Conservation (phyloP, 2,113 vertebrate species). For the Cottus gobio region DNA sequence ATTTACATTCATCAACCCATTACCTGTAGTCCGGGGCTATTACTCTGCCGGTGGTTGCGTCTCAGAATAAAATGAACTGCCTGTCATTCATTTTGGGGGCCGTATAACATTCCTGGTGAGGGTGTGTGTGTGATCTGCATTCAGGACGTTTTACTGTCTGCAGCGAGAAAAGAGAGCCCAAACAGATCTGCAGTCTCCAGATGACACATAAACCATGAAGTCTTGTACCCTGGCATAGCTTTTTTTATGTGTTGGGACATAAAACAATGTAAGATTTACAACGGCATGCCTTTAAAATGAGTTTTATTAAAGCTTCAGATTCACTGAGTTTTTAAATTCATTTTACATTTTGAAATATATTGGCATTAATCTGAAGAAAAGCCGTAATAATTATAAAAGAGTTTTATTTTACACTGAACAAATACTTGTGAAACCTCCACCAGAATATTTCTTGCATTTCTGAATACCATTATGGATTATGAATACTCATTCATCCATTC, state of each 20-base stretch:
- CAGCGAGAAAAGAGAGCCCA: neutral
- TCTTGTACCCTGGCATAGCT: too few species aligned
- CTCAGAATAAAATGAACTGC: slow-evolving; percentile 13
- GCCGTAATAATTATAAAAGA: neutral
- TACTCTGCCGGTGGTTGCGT: neutral
- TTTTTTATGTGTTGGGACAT: neutral
- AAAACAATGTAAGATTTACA: neutral
- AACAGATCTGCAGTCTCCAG: neutral
- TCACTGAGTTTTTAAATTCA: neutral
- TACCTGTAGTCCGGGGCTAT: neutral
- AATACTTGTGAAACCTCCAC: neutral
- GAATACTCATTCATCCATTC: too few species aligned
- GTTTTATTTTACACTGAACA: neutral
- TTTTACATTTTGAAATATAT: neutral
- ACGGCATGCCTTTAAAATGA: too few species aligned
- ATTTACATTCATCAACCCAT: neutral
- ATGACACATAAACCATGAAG: neutral
- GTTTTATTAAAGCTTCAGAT: neutral
- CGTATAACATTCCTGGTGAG: neutral
- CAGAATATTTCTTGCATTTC: neutral
- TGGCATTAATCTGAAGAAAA: neutral
- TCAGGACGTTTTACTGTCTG: neutral
- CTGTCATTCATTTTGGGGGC: slow-evolving; percentile 5
- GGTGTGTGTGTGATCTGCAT: neutral
- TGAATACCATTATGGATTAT: too few species aligned